Percentiles rank a stretch among this genome's conserved stretches.
Conservation (phyloP, 1,140 invertebrate genomes). For the Chymomyza costata region DNA sequence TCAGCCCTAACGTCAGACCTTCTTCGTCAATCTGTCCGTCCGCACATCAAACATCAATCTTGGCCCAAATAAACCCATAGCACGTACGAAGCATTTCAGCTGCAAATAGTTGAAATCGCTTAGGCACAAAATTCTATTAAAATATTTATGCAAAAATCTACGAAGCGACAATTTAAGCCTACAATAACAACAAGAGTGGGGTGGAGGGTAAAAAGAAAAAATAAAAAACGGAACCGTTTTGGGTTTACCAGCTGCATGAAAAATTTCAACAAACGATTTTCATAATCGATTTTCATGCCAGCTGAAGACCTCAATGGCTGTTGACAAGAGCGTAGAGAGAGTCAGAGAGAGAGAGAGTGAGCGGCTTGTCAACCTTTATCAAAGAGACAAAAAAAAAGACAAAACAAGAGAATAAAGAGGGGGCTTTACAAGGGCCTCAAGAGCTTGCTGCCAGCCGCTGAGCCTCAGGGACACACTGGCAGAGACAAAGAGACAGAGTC, state of each 20-base stretch:
- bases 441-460: too few species aligned
- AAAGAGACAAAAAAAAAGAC: constrained; percentile 34
- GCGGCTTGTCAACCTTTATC: constrained; percentile 68
- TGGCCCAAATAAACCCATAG: not conserved
- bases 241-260: constrained; percentile 39
- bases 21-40: too few species aligned
- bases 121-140: constrained; percentile 64
- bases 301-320: constrained; percentile 43
- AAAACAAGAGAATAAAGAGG: constrained; percentile 15
- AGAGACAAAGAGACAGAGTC: constrained; percentile 20
- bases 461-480: too few species aligned
- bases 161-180: constrained; percentile 42
- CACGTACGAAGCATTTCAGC: constrained; percentile 31
- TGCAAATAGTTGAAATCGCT: constrained; percentile 64
- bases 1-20: too few species aligned
- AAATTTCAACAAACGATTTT: constrained; percentile 67
- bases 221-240: constrained; percentile 9
- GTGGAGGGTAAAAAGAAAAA: too few species aligned
- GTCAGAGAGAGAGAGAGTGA: not conserved
- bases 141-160: constrained; percentile 66
- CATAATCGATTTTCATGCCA: constrained; percentile 68
- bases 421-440: too few species aligned
- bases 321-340: constrained; percentile 40
- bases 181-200: not conserved
- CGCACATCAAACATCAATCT: constrained; percentile 49